Conservation (phyloP, 2,888 invertebrate species). For the Rhopalosiphum nymphaeae region DNA sequence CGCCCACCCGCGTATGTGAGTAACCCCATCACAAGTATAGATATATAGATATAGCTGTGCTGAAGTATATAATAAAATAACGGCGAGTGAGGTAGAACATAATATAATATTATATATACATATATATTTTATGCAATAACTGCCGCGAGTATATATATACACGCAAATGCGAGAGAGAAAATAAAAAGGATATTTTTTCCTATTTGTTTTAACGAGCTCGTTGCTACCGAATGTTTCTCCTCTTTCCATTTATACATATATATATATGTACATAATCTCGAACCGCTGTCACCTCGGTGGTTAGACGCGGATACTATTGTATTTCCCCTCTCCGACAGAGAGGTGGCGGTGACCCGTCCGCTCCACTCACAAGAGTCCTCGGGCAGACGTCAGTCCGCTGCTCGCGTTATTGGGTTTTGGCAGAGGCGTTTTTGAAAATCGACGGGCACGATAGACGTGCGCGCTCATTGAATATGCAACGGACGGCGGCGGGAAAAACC, state of each 20-base stretch:
- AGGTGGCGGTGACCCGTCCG: not conserved
- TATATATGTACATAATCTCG: slow-evolving; percentile 41
- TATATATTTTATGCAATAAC: not conserved
- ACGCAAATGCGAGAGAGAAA: not conserved
- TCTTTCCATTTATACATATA: slow-evolving; percentile 1
- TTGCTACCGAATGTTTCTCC: slow-evolving; percentile 45
- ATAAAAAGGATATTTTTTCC: slow-evolving; percentile 44
- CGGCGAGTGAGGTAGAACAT: not conserved
- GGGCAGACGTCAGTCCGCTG: slow-evolving; percentile 26
- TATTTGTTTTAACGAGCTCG: slow-evolving; percentile 62
- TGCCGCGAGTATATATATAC: not conserved
- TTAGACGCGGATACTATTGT: slow-evolving; percentile 46
- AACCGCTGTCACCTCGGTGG: slow-evolving; percentile 59
- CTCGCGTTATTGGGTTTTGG: slow-evolving; percentile 61
- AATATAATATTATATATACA: not conserved
- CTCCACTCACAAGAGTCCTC: not conserved
- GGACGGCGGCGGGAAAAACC: slow-evolving; percentile 58
- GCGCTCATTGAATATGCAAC: slow-evolving; percentile 66
- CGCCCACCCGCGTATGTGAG: not conserved
- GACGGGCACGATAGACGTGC: slow-evolving; percentile 23
- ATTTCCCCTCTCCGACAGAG: not conserved
- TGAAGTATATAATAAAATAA: slow-evolving; percentile 7
- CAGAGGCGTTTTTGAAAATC: slow-evolving; percentile 55
- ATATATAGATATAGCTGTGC: not conserved
- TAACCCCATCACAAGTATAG: not conserved